Conservation (phyloP, 2,797 vertebrate species). For the Liasis olivaceus region DNA sequence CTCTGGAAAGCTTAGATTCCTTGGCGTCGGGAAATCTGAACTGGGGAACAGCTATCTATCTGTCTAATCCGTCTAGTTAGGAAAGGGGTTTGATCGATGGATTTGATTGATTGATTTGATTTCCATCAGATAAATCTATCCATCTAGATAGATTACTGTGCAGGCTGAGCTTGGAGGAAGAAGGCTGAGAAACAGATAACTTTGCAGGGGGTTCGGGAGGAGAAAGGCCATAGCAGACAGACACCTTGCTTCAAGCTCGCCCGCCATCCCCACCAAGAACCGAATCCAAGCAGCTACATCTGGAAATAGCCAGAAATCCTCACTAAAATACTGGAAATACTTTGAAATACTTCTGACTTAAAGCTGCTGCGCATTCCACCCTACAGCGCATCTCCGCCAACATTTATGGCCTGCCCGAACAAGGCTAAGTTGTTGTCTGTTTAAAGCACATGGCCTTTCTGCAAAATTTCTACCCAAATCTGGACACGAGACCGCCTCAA, state of each 20-base stretch:
- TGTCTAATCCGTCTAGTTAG: constrained; percentile 58
- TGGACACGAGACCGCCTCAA: not conserved
- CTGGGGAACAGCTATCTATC: constrained; percentile 56
- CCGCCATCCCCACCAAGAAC: too few species aligned
- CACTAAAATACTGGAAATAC: not conserved
- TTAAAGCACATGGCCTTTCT: not conserved
- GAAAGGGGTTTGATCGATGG: constrained; percentile 46
- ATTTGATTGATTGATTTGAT: too few species aligned
- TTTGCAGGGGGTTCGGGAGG: not conserved
- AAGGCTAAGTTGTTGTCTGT: not conserved
- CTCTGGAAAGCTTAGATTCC: not conserved
- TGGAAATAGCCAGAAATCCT: too few species aligned
- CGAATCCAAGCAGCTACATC: too few species aligned
- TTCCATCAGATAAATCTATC: too few species aligned
- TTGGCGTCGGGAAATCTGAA: not conserved
- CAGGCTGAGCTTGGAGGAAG: too few species aligned
- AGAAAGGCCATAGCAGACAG: too few species aligned
- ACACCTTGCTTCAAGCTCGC: too few species aligned
- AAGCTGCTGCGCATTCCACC: not conserved
- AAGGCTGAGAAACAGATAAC: constrained; percentile 30
- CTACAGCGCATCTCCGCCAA: not conserved
- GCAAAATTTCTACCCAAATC: not conserved
- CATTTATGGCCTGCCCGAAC: not conserved
- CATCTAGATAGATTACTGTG: too few species aligned
- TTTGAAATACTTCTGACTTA: not conserved